A percentile compares a stretch with the other conserved stretches of the same genome.
Evolutionary conservation across 2,113 vertebrate genomes (phyloP).

Genomic region (Phoenicopterus ruber): DNA sequence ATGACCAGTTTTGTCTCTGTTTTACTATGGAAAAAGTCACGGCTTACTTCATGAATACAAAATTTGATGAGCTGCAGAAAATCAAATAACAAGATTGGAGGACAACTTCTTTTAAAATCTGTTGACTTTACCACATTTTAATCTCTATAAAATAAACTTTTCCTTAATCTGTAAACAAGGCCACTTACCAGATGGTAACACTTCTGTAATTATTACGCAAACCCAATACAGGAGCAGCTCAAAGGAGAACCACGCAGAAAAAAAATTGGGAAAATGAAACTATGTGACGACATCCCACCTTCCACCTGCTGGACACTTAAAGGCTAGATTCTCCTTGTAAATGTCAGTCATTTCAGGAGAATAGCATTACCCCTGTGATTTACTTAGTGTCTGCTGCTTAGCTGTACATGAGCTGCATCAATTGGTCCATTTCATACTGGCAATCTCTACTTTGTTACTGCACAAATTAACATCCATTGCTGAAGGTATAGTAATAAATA

Average conservation of each 20-base stretch:
- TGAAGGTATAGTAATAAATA: not conserved
- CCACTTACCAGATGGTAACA: not conserved
- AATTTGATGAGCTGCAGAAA: not conserved
- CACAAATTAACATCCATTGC: not conserved
- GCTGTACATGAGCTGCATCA: not conserved
- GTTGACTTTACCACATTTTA: not conserved
- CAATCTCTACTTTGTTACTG: not conserved
- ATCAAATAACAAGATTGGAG: not conserved
- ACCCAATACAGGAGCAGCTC: not conserved
- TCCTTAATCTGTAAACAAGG: not conserved
- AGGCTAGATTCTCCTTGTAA: not conserved
- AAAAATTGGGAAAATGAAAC: not conserved
- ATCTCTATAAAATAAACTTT: not conserved
- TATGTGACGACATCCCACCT: not conserved
- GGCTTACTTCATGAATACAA: not conserved
- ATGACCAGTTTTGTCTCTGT: rapidly evolving
- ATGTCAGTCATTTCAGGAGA: not conserved
- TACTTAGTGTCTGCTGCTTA: not conserved
- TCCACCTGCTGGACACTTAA: not conserved
- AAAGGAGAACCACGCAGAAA: not conserved
- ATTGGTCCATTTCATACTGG: not conserved
- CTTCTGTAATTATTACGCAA: not conserved
- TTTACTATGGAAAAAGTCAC: not conserved
- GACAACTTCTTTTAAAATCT: not conserved
- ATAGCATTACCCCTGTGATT: not conserved